Conservation (phyloP, 2,797 vertebrate species). For the Crax fasciolata region DNA sequence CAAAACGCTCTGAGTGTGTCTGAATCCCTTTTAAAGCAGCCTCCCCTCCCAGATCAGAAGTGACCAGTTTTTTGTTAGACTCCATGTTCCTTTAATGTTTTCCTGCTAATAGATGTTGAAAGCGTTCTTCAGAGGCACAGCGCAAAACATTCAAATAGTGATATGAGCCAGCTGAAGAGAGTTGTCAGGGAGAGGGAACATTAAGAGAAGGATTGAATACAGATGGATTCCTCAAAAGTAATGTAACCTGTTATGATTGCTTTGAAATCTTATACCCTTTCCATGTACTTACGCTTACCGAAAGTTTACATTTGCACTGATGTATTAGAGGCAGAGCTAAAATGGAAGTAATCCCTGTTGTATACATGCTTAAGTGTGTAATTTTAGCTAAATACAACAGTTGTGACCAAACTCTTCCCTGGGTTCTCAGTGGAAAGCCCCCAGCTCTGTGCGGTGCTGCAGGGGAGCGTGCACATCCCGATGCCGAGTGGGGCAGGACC, state of each 20-base stretch:
- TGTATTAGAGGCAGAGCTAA: constrained; percentile 66
- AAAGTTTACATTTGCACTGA: constrained; percentile 70
- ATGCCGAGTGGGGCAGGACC: background rate
- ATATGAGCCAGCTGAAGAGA: constrained; percentile 74
- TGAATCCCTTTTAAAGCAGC: constrained; percentile 62
- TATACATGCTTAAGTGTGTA: constrained; percentile 62
- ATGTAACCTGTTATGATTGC: constrained; percentile 77
- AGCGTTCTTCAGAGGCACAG: constrained; percentile 68
- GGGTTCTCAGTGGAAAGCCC: background rate
- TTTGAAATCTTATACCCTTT: constrained; percentile 75
- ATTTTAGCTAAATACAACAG: constrained; percentile 60
- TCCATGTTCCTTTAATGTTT: constrained; percentile 75
- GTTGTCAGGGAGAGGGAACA: constrained; percentile 71
- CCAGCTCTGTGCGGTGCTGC: background rate
- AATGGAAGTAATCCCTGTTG: constrained; percentile 67
- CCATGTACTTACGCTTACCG: constrained; percentile 52
- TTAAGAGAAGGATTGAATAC: constrained; percentile 75
- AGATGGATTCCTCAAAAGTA: constrained; percentile 79
- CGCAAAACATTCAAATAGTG: constrained; percentile 73
- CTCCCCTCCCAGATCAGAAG: constrained; percentile 73
- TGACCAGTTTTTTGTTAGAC: constrained; percentile 69
- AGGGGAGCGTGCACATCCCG: background rate
- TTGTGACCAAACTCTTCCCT: constrained; percentile 25
- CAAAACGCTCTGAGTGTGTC: constrained; percentile 39
- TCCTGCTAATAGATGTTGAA: constrained; percentile 74